Evolutionary conservation across 2,888 invertebrate species (phyloP), one percentile per base, ranked within the genome.

Genomic region (Agriopis aurantiaria): DNA sequence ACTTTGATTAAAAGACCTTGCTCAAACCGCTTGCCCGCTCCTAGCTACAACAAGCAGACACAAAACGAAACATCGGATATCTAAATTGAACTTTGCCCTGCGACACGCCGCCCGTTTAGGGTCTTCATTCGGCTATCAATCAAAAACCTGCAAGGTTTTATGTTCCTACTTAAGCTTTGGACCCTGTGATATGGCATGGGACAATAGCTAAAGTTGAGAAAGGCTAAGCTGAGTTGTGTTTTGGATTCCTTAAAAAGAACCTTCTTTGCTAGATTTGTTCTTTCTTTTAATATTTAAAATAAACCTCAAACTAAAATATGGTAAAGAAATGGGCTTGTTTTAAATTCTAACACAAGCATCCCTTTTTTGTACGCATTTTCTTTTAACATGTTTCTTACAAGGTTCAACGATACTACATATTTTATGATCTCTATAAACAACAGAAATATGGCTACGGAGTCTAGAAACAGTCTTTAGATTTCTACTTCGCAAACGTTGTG

Each of bases 11-110:
- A 49, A 49, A 49, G 0, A 60, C 41, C 46, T 63, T n/a, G 55
- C 53, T 53, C 2, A 43, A 62, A 33, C 3, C 8, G 11, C 3
- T 3, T 2, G 17, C 51, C 12, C 45, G 59, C 60, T 70, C 63
- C 49, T 23, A 55, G 0, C 17, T 55, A 33, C 33, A 66, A 62
- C 58, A 85, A 83, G 85, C 86, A 88, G 85, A 85, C 83, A 90
- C 68, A 90, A 91, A 90, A 89, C 86, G 86, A 89, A 86, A 87
- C 86, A 86, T 83, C 84, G 80, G 82, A 86, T 84, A 79, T 81
- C 83, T 76, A 90, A 92, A 92, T 92, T 91, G 91, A 91, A 91
- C 90, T 88, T 83, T 84, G 87, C 83, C 83, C 85, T 83, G 86
- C 84, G 89, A 87, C 88, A 85, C 84, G 77, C 80, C 77, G 83